A percentile compares a stretch with the other conserved stretches of the same genome.
phyloP scores from a whole-genome alignment of 2,888 invertebrate genomes.

The Apodemia mormo region DNA sequence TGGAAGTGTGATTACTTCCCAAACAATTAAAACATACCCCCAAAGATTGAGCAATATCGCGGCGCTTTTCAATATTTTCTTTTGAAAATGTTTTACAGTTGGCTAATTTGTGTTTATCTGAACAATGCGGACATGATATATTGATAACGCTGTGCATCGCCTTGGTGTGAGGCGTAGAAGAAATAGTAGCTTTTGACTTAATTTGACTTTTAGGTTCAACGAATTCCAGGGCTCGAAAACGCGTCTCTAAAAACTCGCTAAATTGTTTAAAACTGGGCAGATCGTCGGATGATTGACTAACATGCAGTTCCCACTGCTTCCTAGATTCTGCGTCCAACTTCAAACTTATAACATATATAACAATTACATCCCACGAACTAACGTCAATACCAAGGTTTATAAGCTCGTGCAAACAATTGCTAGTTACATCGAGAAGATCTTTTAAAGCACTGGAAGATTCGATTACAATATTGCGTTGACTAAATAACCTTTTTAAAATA shows the following conservation, averaged over 20 bases:
- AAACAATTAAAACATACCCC: slow-evolving; percentile 20
- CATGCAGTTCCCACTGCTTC: slow-evolving; percentile 27
- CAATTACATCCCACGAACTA: slow-evolving; percentile 29
- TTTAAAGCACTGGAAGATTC: slow-evolving; percentile 30
- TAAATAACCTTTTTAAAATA: slow-evolving; percentile 29
- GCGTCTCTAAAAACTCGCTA: slow-evolving; percentile 25
- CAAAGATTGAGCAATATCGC: background rate
- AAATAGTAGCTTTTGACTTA: background rate
- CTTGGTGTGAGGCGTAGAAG: background rate
- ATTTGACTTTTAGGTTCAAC: slow-evolving; percentile 21
- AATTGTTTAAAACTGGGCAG: slow-evolving; percentile 24
- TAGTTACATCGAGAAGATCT: slow-evolving; percentile 30
- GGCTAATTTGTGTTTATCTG: background rate
- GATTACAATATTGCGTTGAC: slow-evolving; percentile 26
- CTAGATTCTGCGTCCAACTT: slow-evolving; percentile 32
- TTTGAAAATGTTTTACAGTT: slow-evolving; percentile 14
- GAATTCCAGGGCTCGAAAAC: slow-evolving; percentile 26
- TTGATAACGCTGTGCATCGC: background rate
- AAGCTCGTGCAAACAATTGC: slow-evolving; percentile 31
- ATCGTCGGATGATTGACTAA: slow-evolving; percentile 21
- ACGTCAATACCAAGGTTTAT: slow-evolving; percentile 28
- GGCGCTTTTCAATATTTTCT: background rate
- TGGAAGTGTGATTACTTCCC: slow-evolving; percentile 10
- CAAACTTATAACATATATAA: too few species aligned
- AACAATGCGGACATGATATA: slow-evolving; percentile 4